phyloP scores from a whole-genome alignment of 2,888 invertebrate species.

The Caenorhabditis panamensis region DNA sequence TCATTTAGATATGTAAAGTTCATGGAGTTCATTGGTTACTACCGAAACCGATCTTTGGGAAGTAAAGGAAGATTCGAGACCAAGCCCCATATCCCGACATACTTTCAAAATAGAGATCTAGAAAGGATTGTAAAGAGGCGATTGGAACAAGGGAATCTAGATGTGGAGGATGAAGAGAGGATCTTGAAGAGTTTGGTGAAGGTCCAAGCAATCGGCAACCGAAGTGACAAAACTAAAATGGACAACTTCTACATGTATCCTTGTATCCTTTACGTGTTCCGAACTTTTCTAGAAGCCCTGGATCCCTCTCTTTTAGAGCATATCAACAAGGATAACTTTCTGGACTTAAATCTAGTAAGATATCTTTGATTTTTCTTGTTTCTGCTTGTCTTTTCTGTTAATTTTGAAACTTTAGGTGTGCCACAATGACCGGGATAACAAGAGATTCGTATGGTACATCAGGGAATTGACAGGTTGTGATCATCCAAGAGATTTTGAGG shows the following conservation, averaged over 20 bases:
- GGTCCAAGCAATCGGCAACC: slow-evolving; percentile 7
- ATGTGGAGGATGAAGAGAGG: neutral
- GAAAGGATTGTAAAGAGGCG: neutral
- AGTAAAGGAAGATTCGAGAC: slow-evolving; percentile 12
- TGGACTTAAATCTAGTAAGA: slow-evolving; percentile 2
- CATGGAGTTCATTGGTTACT: slow-evolving; percentile 12
- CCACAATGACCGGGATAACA: neutral
- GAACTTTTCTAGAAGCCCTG: neutral
- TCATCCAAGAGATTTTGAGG: neutral
- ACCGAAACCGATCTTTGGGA: neutral
- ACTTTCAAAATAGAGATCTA: slow-evolving; percentile 10
- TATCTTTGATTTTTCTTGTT: no score
- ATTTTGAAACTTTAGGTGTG: neutral
- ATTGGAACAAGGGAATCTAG: neutral
- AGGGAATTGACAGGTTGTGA: slow-evolving; percentile 4
- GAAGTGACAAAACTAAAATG: slow-evolving; percentile 18
- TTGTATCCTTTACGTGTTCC: neutral
- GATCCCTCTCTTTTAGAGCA: neutral
- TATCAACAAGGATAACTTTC: neutral
- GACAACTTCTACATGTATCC: slow-evolving; percentile 11
- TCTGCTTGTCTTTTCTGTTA: neutral
- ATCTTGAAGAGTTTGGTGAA: neutral
- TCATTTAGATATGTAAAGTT: neutral
- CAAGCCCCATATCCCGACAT: neutral
- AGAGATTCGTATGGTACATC: neutral